Percentiles rank a stretch among this genome's conserved stretches.
Evolutionary conservation across 2,888 invertebrate genomes (phyloP).

Genomic region (Lasiommata megera): DNA sequence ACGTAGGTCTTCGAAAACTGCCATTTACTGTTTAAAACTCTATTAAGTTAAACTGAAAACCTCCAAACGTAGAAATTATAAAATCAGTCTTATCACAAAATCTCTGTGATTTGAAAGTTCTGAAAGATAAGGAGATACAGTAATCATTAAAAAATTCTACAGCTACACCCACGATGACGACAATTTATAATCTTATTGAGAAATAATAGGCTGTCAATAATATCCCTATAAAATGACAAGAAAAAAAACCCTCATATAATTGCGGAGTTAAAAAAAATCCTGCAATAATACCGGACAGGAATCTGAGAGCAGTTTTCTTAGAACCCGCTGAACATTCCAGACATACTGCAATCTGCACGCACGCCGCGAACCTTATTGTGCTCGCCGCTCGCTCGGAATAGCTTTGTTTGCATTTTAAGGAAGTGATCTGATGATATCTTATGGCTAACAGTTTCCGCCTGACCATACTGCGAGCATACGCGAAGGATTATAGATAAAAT

Average conservation of each 20-base stretch:
- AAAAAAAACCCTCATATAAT: neutral
- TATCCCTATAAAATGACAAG: neutral
- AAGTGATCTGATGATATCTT: slow-evolving; percentile 42
- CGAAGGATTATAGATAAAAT: too few relatives aligned
- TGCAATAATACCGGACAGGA: neutral
- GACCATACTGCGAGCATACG: slow-evolving; percentile 14
- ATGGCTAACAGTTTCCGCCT: slow-evolving; percentile 32
- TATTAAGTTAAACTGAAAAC: too few relatives aligned
- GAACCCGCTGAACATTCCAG: slow-evolving; percentile 55
- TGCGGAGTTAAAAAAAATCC: neutral
- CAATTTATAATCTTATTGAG: too few relatives aligned
- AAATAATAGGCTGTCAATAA: neutral
- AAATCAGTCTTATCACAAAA: too few relatives aligned
- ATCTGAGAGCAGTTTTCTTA: slow-evolving; percentile 32
- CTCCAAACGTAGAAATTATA: too few relatives aligned
- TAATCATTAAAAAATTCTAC: too few relatives aligned
- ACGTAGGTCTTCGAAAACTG: too few relatives aligned
- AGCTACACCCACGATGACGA: neutral
- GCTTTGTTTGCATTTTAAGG: slow-evolving; percentile 52
- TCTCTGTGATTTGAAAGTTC: too few relatives aligned
- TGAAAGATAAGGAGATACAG: too few relatives aligned
- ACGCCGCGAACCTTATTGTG: slow-evolving; percentile 34
- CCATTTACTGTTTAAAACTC: too few relatives aligned
- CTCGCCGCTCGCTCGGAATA: slow-evolving; percentile 44
- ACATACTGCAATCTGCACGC: slow-evolving; percentile 45